A percentile compares a stretch with the other conserved stretches of the same genome.
These are phyloP conservation scores for Verasper variegatus DNA, from an alignment of 2,113 vertebrate genomes.

Conservation along the genomic window DNA sequence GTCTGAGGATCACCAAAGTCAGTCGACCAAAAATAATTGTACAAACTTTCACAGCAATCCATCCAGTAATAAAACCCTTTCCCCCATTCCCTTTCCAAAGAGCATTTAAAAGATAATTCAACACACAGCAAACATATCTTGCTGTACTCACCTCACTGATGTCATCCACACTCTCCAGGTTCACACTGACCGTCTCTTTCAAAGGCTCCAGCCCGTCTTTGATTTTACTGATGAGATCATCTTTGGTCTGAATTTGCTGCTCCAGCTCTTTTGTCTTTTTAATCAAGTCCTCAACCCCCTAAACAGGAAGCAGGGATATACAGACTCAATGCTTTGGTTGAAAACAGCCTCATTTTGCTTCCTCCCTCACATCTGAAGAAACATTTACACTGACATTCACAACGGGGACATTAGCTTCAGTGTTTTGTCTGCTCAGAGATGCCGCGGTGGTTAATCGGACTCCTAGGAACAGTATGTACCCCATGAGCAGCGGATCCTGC, in stretches of 20 bases:
- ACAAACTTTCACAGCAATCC: no score
- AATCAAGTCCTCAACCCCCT: constrained; percentile 57
- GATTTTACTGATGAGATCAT: constrained; percentile 62
- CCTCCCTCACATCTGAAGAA: background rate
- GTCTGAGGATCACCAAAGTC: no score
- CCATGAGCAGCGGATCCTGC: constrained; percentile 36
- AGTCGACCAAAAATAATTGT: background rate
- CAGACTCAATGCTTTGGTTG: background rate
- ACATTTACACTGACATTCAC: background rate
- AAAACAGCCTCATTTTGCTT: background rate
- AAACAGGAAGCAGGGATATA: constrained; percentile 13
- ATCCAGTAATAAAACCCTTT: background rate
- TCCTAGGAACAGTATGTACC: constrained; percentile 41
- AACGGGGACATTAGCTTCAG: background rate
- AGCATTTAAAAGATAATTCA: background rate
- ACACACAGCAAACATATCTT: background rate
- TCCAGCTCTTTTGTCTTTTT: constrained; percentile 69
- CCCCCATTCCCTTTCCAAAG: no score
- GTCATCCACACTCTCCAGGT: constrained; percentile 58
- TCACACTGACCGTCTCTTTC: constrained; percentile 41
- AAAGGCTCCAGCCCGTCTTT: constrained; percentile 52
- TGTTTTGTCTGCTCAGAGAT: constrained; percentile 30
- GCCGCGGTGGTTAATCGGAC: constrained; percentile 34
- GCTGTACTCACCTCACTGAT: constrained; percentile 70
- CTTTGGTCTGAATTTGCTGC: constrained; percentile 59